Base-by-base conservation (phyloP, 1,140 invertebrate genomes). In the Catajapyx aquilonaris region DNA sequence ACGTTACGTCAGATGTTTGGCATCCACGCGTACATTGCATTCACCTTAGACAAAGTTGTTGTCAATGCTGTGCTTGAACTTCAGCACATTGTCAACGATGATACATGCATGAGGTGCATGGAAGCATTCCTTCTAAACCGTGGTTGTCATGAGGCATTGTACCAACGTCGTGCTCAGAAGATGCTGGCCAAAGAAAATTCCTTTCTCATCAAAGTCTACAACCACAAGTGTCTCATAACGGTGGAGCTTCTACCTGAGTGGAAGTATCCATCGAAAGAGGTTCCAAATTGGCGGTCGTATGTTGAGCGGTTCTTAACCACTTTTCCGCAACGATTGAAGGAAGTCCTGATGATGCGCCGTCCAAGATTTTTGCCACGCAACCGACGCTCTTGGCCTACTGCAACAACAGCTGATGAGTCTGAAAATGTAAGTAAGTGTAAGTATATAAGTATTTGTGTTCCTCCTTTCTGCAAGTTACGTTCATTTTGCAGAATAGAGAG, bases 1-100 rank as follows among this genome's bases (percentile, higher is more conserved):
- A 85, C 81, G 1, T 65, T 95, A 22, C 55, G 93, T 25, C 90
- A 95, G 62, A 91, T 97, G 86, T 93, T 95, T 57, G 90, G 90
- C 34, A 96, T 96, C 45, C 80, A 95, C 53, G 93, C 91, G 0
- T 97, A 94, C 51, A 76, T 88, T 34, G 77, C 79, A 7, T 94
- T 91, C 50, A 93, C 87, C 31, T 60, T 93, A 45, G 87, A 94
- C 54, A 90, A 90, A 63, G 37, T 39, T 49, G 19, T 49, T 25
- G 41, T 36, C 11, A 39, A 44, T 32, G 47, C 44, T 22, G 41
- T 46, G n/a, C 45, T 17, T n/a, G 66, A 95, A 72, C 62, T 96
- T 41, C 90, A 95, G 55, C 81, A 93, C 57, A 72, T 93, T 49
- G 86, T 90, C 1, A 69, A 73, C 1, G 88, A 95, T 57, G 72